Conservation (phyloP, 2,888 invertebrate species). For the Conistra vaccinii region DNA sequence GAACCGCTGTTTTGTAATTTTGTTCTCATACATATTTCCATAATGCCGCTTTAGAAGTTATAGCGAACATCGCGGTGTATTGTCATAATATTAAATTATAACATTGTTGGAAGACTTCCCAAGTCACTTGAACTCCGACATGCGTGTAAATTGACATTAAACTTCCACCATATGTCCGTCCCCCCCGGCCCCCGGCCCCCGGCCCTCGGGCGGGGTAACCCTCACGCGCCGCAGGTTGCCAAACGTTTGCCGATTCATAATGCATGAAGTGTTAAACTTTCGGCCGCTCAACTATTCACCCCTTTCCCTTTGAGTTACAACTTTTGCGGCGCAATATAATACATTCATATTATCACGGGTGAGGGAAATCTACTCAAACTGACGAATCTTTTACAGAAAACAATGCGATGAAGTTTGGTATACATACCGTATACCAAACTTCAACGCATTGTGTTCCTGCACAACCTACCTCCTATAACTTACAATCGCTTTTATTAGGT, state of each 20-base stretch:
- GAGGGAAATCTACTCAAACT: constrained; percentile 45
- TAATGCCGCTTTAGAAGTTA: constrained; percentile 15
- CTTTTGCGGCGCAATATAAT: constrained; percentile 61
- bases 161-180: constrained; percentile 57
- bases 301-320: constrained; percentile 58
- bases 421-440: no score
- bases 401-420: constrained; percentile 18
- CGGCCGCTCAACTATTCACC: constrained; percentile 59
- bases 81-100: constrained; percentile 66
- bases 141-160: constrained; percentile 69
- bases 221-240: constrained; percentile 62
- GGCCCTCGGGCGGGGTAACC: constrained; percentile 9
- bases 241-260: constrained; percentile 70
- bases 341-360: constrained; percentile 62
- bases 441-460: no score
- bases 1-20: constrained; percentile 24
- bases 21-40: constrained; percentile 10
- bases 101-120: constrained; percentile 61
- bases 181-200: background rate
- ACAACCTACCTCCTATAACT: background rate
- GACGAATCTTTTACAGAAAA: constrained; percentile 50
- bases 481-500: background rate
- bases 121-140: constrained; percentile 62
- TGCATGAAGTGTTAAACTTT: constrained; percentile 70
- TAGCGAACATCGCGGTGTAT: constrained; percentile 30